phyloP scores from a whole-genome alignment of 2,797 vertebrate species.

The Diceros bicornis region DNA sequence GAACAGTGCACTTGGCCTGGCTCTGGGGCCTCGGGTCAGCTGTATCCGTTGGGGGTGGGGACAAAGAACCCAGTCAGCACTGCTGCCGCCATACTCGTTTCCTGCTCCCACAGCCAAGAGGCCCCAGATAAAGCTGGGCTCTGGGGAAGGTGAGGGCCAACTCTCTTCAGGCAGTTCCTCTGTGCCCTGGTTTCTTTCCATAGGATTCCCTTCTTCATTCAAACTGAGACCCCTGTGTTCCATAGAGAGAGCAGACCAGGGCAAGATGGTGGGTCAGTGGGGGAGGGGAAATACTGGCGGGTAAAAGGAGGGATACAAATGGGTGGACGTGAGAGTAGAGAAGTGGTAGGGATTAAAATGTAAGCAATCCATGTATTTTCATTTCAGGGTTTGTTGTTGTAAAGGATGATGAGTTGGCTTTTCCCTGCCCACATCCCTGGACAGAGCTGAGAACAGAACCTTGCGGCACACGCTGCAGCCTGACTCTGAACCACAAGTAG shows the following conservation, averaged over 20 bases:
- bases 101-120: slow-evolving; percentile 49
- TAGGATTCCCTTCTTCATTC: not conserved
- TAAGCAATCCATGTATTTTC: not conserved
- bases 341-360: slow-evolving; percentile 40
- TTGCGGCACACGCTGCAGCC: not conserved
- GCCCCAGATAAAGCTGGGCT: slow-evolving; percentile 12
- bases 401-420: not conserved
- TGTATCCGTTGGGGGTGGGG: slow-evolving; percentile 56
- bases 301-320: not conserved
- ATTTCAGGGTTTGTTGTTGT: not conserved
- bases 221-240: not conserved
- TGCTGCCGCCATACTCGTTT: slow-evolving; percentile 37
- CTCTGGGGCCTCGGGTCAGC: slow-evolving; percentile 29
- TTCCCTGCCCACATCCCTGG: not conserved
- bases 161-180: not conserved
- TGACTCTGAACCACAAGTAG: not conserved
- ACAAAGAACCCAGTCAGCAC: slow-evolving; percentile 61
- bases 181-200: not conserved
- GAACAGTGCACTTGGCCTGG: slow-evolving; percentile 10
- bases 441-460: not conserved
- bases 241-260: not conserved
- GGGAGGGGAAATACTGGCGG: no score
- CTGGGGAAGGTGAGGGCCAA: not conserved
- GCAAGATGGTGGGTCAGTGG: not conserved
- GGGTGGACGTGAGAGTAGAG: not conserved